Conservation (phyloP, 1,140 invertebrate species). For the Plutomurus gul region DNA sequence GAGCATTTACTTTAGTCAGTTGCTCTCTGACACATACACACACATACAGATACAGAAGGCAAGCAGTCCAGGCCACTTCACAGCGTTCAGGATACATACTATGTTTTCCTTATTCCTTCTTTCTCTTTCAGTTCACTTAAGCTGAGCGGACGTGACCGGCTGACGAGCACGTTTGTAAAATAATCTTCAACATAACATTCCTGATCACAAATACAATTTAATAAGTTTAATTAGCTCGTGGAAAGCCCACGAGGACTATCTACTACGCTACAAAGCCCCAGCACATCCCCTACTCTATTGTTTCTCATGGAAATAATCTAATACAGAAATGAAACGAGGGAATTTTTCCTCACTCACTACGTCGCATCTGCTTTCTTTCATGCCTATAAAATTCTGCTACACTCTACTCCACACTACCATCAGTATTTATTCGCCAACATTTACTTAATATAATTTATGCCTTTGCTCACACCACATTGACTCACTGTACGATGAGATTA, state of each 20-base stretch:
- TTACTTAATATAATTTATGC: slow-evolving; percentile 11
- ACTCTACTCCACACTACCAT: background rate
- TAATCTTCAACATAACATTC: slow-evolving; percentile 10
- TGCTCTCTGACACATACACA: too few species aligned
- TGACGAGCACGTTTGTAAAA: background rate
- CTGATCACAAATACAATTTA: slow-evolving; percentile 25
- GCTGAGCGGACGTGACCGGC: background rate
- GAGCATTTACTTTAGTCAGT: slow-evolving; percentile 10
- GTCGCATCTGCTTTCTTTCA: too few species aligned
- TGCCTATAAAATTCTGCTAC: background rate
- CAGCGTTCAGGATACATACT: too few species aligned
- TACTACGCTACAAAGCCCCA: background rate
- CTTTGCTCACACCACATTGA: background rate
- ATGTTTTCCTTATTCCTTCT: too few species aligned
- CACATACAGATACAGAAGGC: too few species aligned
- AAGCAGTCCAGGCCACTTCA: too few species aligned
- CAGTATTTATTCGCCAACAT: background rate
- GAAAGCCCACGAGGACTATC: background rate
- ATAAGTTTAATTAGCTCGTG: slow-evolving; percentile 13
- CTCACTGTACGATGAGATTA: background rate
- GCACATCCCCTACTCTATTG: background rate
- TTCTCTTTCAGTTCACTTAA: background rate
- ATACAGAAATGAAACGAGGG: background rate
- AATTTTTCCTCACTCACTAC: too few species aligned
- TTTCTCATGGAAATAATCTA: too few species aligned